Base-by-base conservation (phyloP, 2,113 vertebrate genomes). In the Origma solitaria region DNA sequence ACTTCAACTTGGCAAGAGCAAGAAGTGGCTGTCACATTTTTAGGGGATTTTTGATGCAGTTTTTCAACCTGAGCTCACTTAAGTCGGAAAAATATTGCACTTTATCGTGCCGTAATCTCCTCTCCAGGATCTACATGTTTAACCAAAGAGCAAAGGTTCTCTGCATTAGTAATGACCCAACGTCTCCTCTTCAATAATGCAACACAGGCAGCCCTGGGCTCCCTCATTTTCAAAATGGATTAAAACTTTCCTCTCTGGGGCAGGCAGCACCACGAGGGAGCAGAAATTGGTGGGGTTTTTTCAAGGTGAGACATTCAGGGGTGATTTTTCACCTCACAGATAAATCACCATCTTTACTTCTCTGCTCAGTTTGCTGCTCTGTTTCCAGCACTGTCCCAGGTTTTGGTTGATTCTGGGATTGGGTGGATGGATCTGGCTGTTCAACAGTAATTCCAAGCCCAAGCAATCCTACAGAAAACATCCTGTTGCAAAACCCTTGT, bases 121-220 rank as follows among this genome's bases (percentile, higher is more conserved):
- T 64, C 87, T 56, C 72, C 85, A 47, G 68, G 90, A 95, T 73
- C 73, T 11, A 56, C 87, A 23, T 58, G 90, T 94, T 95, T 77
- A 88, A 95, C 86, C 87, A 92, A 80, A 78, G 95, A 70, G 90
- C 93, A 94, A 88, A 94, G 94, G 93, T 95, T 8, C n/a, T 54
- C 73, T 96, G 94, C 88, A 88, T 95, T 40, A 83, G 51, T 69
- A 95, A 97, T 58, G 82, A 62, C 85, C 93, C 88, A 17, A 35
- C 15, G 23, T 42, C 69, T 83, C 83, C 82, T 82, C 58, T 79
- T 92, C 35, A 88, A 87, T 86, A 93, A 93, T 88, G 76, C 85
- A 95, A 6, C 78, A 50, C 23, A 1, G 49, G 45, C 61, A 44
- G 42, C 23, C 68, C 53, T 33, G 27, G 70, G 51, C 61, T 79